These are phyloP conservation scores for Oreochromis tanganicae DNA, from an alignment of 2,113 vertebrate species.

Conservation along the genomic window DNA sequence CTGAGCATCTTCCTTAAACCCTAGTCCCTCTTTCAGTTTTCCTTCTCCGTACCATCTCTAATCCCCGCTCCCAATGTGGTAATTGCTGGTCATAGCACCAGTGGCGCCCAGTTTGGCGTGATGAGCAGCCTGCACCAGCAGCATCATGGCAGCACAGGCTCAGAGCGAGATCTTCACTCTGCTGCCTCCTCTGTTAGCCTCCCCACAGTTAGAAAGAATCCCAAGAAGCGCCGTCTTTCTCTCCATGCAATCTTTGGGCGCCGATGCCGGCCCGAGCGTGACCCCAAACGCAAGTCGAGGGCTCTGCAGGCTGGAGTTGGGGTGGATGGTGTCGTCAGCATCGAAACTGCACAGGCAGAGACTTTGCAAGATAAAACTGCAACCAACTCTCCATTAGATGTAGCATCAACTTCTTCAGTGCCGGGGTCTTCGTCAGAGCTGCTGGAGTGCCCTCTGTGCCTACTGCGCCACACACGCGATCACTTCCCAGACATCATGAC, in stretches of 20 bases:
- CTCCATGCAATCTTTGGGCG: slow-evolving; percentile 86
- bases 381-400: slow-evolving; percentile 58
- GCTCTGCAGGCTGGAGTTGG: slow-evolving; percentile 65
- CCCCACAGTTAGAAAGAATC: slow-evolving; percentile 90
- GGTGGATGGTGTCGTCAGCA: slow-evolving; percentile 80
- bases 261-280: slow-evolving; percentile 72
- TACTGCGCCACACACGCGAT: slow-evolving; percentile 86
- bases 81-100: not conserved
- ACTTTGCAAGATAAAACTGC: slow-evolving; percentile 62
- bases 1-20: slow-evolving; percentile 12
- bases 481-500: slow-evolving; percentile 98
- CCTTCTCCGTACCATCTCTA: not conserved
- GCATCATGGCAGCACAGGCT: slow-evolving; percentile 80
- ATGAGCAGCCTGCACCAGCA: slow-evolving; percentile 85
- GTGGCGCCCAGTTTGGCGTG: slow-evolving; percentile 17
- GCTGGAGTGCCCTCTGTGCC: slow-evolving; percentile 95
- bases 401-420: slow-evolving; percentile 52
- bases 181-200: slow-evolving; percentile 90
- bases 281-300: slow-evolving; percentile 83
- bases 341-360: slow-evolving; percentile 88
- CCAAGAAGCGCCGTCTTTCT: slow-evolving; percentile 92
- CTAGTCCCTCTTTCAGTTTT: not conserved
- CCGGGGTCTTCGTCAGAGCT: slow-evolving; percentile 70
- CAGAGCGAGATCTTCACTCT: slow-evolving; percentile 93
- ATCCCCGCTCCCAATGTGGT: slow-evolving; percentile 10